phyloP scores from a whole-genome alignment of 2,113 vertebrate genomes.

The Hypocryptadius cinnamomeus region DNA sequence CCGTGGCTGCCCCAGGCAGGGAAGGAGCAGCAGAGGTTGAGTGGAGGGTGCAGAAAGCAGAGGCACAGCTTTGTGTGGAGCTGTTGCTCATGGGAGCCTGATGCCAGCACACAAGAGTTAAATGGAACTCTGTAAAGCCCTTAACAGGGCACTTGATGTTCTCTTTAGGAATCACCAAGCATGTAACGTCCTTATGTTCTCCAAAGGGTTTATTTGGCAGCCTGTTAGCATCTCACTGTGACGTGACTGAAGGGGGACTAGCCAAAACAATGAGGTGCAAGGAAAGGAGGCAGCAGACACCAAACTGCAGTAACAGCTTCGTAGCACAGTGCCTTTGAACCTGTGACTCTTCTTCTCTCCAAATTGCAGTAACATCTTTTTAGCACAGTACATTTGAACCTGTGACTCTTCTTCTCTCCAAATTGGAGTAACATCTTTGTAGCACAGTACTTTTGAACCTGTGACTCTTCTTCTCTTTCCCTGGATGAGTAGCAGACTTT shows the following conservation, averaged over 20 bases:
- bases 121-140: not conserved
- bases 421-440: not conserved
- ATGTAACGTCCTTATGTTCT: conserved; percentile 37
- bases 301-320: not conserved
- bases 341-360: not conserved
- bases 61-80: not conserved
- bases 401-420: too few species aligned
- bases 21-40: not conserved
- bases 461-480: not conserved
- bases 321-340: not conserved
- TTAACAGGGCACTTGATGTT: not conserved
- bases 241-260: not conserved
- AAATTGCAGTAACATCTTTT: not conserved
- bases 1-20: not conserved
- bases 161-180: conserved; percentile 26
- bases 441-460: not conserved
- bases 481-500: not conserved
- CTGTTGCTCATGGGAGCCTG: rapidly evolving
- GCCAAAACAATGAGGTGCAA: not conserved
- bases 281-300: not conserved
- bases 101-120: not conserved
- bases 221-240: not conserved
- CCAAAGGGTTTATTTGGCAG: conserved; percentile 18
- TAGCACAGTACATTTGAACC: not conserved
- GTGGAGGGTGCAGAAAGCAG: not conserved